Evolutionary conservation across 2,113 vertebrate genomes (phyloP).

Genomic region (Atlantisia rogersi): DNA sequence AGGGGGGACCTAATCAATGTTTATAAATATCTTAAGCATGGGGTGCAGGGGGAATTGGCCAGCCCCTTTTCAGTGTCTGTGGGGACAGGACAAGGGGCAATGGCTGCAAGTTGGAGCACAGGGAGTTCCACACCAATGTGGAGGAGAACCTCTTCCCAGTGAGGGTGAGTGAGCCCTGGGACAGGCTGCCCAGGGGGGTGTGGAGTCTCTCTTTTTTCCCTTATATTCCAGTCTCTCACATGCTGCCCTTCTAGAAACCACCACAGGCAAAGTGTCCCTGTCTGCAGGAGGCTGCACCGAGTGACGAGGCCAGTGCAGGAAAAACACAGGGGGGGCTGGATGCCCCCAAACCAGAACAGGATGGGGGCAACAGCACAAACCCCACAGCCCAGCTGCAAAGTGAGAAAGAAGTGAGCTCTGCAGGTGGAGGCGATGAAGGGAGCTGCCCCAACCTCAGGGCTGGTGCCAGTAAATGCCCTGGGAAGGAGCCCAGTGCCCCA

Average conservation of each 20-base stretch:
- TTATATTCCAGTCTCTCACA: rapidly evolving
- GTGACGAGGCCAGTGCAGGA: rapidly evolving
- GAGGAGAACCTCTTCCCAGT: no score
- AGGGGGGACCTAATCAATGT: no score
- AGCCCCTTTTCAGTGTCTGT: no score
- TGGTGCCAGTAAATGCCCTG: not conserved
- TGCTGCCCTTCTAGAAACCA: not conserved
- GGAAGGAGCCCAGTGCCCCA: not conserved
- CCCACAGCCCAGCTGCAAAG: not conserved
- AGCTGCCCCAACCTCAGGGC: not conserved
- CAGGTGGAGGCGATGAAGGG: rapidly evolving
- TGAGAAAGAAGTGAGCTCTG: rapidly evolving
- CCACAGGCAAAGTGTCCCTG: rapidly evolving
- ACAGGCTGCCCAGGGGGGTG: no score
- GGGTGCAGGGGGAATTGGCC: no score
- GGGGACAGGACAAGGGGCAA: no score
- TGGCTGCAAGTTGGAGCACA: no score
- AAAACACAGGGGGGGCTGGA: rapidly evolving
- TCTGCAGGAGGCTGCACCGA: rapidly evolving
- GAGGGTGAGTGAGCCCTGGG: no score
- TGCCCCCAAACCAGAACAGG: not conserved
- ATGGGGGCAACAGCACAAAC: not conserved
- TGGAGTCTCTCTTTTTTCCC: not conserved
- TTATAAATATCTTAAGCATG: no score
- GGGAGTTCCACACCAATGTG: no score